phyloP scores from a whole-genome alignment of 2,797 vertebrate genomes.

The Darevskia nairensis region DNA sequence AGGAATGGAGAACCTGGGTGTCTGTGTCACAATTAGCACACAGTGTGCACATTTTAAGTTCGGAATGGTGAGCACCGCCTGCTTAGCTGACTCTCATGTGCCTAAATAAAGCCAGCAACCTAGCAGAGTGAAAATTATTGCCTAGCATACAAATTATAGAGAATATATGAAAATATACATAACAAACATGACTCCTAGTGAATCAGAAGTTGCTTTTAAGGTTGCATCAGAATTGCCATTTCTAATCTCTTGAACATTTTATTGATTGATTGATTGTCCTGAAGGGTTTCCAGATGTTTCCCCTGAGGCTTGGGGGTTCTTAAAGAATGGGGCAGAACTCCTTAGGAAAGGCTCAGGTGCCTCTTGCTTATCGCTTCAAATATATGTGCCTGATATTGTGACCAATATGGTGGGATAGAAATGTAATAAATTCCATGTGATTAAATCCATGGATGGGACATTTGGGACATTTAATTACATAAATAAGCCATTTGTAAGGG shows the following conservation, averaged over 20 bases:
- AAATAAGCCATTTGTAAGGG: too few species aligned
- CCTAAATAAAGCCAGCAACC: background rate
- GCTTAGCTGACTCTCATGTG: background rate
- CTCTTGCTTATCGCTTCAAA: too few species aligned
- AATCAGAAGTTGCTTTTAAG: constrained; percentile 27
- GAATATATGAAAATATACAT: constrained; percentile 37
- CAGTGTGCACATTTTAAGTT: background rate
- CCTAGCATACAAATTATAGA: constrained; percentile 38
- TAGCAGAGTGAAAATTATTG: constrained; percentile 25
- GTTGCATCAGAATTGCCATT: constrained; percentile 46
- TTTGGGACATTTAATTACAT: too few species aligned
- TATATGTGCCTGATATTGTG: too few species aligned
- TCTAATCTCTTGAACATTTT: constrained; percentile 35
- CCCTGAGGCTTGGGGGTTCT: too few species aligned
- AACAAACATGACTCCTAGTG: background rate
- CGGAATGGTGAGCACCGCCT: background rate
- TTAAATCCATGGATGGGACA: too few species aligned
- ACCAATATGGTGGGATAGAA: too few species aligned
- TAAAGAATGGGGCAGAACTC: too few species aligned
- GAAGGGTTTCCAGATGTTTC: constrained; percentile 31
- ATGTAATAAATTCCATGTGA: too few species aligned
- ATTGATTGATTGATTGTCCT: constrained; percentile 48
- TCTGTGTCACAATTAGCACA: background rate
- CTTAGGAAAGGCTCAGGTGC: too few species aligned
- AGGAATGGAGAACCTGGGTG: background rate